phyloP scores from a whole-genome alignment of 2,797 vertebrate genomes.

The Telmatherina bonti region DNA sequence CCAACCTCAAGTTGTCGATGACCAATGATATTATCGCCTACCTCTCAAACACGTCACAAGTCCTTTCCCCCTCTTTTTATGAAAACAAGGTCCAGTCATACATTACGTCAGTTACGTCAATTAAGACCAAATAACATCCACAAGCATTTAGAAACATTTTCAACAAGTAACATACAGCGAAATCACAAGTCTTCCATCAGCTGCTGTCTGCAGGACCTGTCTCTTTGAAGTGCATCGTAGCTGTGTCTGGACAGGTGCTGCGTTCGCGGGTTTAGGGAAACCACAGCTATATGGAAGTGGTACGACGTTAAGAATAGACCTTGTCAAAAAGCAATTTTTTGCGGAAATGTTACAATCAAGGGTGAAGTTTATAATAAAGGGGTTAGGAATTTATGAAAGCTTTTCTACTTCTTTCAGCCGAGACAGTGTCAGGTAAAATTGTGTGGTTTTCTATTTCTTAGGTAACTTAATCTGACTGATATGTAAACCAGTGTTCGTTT shows the following conservation, averaged over 20 bases:
- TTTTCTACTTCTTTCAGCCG: neutral
- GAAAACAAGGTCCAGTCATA: neutral
- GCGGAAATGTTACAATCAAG: neutral
- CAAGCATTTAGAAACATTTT: neutral
- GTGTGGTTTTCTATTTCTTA: neutral
- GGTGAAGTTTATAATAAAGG: too few relatives aligned
- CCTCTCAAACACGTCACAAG: conserved; percentile 6
- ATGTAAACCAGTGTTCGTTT: too few relatives aligned
- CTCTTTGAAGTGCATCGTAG: conserved; percentile 70
- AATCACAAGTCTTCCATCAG: conserved; percentile 13
- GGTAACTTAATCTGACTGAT: neutral
- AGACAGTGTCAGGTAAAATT: neutral
- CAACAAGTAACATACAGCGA: neutral
- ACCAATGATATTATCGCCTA: neutral
- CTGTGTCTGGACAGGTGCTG: conserved; percentile 34
- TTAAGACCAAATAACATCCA: neutral
- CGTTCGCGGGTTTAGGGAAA: conserved; percentile 37
- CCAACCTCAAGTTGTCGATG: conserved; percentile 21
- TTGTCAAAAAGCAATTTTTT: neutral
- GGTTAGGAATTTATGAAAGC: neutral
- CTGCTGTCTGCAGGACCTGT: conserved; percentile 46
- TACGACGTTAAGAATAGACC: neutral
- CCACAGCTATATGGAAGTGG: rapidly evolving
- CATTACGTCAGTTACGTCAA: neutral
- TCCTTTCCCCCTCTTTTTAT: neutral